A percentile compares a stretch with the other conserved stretches of the same genome.
Conservation (phyloP, 2,113 vertebrate genomes). For the Oplegnathus fasciatus region DNA sequence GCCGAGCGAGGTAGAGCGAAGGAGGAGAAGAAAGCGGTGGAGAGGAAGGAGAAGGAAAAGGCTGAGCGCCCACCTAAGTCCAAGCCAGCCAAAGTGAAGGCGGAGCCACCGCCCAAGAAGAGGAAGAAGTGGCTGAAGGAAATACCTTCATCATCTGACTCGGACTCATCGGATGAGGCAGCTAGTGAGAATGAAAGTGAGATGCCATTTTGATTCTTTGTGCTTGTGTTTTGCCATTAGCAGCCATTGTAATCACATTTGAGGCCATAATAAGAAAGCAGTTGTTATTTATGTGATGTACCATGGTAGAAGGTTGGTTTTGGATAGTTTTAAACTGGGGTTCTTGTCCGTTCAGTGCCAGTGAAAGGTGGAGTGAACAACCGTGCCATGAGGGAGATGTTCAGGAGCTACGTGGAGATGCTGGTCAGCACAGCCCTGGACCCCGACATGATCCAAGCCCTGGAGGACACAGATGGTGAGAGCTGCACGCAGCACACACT, state of each 20-base stretch:
- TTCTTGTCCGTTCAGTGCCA: slow-evolving; percentile 67
- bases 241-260: background rate
- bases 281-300: background rate
- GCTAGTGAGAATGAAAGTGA: slow-evolving; percentile 93
- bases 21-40: slow-evolving; percentile 79
- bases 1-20: slow-evolving; percentile 78
- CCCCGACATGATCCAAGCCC: slow-evolving; percentile 95
- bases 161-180: slow-evolving; percentile 89
- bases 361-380: slow-evolving; percentile 91
- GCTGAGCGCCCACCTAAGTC: slow-evolving; percentile 83
- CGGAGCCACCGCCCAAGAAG: slow-evolving; percentile 93
- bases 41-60: slow-evolving; percentile 79
- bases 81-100: slow-evolving; percentile 88
- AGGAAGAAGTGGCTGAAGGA: slow-evolving; percentile 95
- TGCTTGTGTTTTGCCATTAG: background rate
- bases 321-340: slow-evolving; percentile 3
- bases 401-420: slow-evolving; percentile 96
- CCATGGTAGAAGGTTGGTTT: background rate
- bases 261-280: background rate
- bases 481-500: slow-evolving; percentile 9
- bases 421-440: slow-evolving; percentile 94
- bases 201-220: slow-evolving; percentile 44
- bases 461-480: slow-evolving; percentile 93
- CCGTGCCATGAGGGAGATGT: slow-evolving; percentile 95
- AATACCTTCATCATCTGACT: slow-evolving; percentile 89